Base-by-base conservation (phyloP, 1,140 invertebrate genomes). In the Drosophila lacteicornis region DNA sequence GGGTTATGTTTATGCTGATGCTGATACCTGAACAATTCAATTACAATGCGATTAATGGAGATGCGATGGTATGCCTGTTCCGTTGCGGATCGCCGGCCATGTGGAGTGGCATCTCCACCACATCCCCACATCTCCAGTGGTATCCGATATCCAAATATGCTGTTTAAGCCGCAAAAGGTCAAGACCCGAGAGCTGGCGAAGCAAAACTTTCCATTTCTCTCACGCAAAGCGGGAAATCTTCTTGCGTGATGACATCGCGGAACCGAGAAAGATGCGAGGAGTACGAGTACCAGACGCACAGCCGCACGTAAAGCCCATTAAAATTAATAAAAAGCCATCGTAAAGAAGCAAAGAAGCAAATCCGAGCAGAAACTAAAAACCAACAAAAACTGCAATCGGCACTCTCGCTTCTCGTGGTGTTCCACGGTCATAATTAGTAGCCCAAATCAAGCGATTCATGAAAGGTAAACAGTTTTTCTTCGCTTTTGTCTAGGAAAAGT, bases 401-500 rank as follows among this genome's bases (percentile, higher is more conserved):
- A 50, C 67, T 71, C 53, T 73, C 67, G 69, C 51, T 71, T 17
- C 17, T 6, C 6, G 8, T 3, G 27, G 25, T 11, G 25, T 11
- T 45, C 60, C 22, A 50, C 43, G 47, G 59, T 71, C 65, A 78
- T 88, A 87, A 87, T 87, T 87, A 88, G 71, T 65, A 80, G 70
- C 67, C 70, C 50, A 83, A 87, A 87, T 83, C 75, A 80, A 82
- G 79, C 76, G 57, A 66, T 71, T 74, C 62, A 78, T 66, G 62
- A 62, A 73, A 70, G n/a, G 66, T 65, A 77, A 87, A 83, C 71
- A 78, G 80, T 83, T 87, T 87, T 87, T 69, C 84, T 71, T 80
- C 58, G 76, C 83, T 76, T 86, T 87, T 87, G 84, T 87, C 61
- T 73, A 74, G 66, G 80, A 74, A 87, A 87, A 87, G 83, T 87